Evolutionary conservation across 2,113 vertebrate genomes (phyloP).

Genomic region (Rhinogobius similis): DNA sequence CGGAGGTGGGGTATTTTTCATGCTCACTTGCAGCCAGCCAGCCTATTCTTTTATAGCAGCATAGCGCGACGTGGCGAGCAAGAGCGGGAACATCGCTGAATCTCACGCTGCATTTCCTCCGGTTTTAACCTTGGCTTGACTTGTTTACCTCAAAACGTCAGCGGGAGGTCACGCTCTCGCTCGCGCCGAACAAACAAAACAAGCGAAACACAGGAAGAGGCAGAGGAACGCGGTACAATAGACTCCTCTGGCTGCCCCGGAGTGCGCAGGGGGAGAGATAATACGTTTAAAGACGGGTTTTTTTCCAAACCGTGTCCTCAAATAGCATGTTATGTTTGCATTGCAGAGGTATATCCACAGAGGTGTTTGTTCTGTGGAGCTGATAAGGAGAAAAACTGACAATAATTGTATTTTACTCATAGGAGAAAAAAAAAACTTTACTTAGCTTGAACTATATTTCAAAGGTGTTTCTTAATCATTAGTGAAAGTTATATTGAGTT

Average conservation of each 20-base stretch:
- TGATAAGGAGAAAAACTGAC: background rate
- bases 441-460: too few species aligned
- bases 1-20: constrained; percentile 82
- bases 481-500: too few species aligned
- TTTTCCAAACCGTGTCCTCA: background rate
- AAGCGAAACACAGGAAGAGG: constrained; percentile 20
- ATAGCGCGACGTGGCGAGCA: background rate
- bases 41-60: constrained; percentile 77
- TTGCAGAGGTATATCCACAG: background rate
- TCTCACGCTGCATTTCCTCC: constrained; percentile 53
- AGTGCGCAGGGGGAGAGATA: constrained; percentile 5
- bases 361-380: background rate
- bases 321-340: background rate
- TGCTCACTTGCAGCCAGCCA: constrained; percentile 79
- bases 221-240: constrained; percentile 20
- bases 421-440: too few species aligned
- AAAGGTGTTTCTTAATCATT: too few species aligned
- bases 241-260: constrained; percentile 1
- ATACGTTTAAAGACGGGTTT: background rate
- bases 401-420: background rate
- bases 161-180: constrained; percentile 49
- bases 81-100: constrained; percentile 56
- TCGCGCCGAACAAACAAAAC: constrained; percentile 30
- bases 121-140: constrained; percentile 73
- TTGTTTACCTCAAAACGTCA: constrained; percentile 66